These are phyloP conservation scores for Pachydiplax longipennis DNA, from an alignment of 2,888 invertebrate genomes.

Conservation along the genomic window DNA sequence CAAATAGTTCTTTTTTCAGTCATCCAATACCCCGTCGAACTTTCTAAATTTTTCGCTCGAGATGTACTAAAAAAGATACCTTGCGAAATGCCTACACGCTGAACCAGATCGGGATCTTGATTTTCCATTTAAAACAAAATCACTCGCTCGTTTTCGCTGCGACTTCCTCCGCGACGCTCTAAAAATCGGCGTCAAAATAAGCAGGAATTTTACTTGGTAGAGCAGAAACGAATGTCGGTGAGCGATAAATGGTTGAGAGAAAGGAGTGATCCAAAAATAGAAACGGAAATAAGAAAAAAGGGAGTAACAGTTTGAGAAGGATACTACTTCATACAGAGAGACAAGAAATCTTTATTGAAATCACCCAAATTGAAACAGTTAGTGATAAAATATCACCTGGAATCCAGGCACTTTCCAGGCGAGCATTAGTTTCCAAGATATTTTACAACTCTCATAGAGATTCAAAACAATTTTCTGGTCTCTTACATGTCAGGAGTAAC, in stretches of 20 bases:
- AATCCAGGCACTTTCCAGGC: not conserved
- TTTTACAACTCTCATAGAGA: not conserved
- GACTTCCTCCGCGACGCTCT: not conserved
- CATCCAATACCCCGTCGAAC: not conserved
- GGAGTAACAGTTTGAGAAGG: not conserved
- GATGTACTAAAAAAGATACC: not conserved
- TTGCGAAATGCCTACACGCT: not conserved
- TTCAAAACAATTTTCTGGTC: not conserved
- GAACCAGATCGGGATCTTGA: not conserved
- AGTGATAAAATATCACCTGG: not conserved
- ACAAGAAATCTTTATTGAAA: not conserved
- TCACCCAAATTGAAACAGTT: not conserved
- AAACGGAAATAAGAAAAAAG: not conserved
- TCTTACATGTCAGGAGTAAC: not conserved
- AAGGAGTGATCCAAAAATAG: not conserved
- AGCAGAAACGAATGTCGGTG: too few species aligned
- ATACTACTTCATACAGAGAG: not conserved
- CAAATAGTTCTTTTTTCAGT: not conserved
- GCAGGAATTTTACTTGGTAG: too few species aligned
- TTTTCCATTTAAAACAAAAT: not conserved
- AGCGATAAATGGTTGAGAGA: not conserved
- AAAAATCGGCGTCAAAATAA: not conserved
- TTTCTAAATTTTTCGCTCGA: not conserved
- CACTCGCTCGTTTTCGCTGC: not conserved
- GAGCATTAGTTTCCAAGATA: not conserved